phyloP scores from a whole-genome alignment of 2,797 vertebrate species.

The Acanthurus lineatus region DNA sequence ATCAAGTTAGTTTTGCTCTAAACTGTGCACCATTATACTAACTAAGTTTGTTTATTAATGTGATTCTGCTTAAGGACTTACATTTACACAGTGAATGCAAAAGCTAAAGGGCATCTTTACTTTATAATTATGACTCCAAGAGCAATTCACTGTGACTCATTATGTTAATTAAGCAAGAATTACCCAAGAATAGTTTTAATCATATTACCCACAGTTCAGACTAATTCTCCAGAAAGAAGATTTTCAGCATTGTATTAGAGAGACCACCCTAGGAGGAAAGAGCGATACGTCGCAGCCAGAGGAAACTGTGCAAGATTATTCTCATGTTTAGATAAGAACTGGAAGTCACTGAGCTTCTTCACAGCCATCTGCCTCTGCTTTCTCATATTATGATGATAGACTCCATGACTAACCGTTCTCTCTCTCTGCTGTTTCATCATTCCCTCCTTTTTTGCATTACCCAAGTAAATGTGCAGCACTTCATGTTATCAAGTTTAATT shows the following conservation, averaged over 20 bases:
- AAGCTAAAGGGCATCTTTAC: slow-evolving; percentile 40
- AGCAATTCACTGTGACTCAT: slow-evolving; percentile 33
- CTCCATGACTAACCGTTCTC: not conserved
- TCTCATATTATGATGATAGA: slow-evolving; percentile 2
- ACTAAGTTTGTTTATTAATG: not conserved
- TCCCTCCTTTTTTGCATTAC: slow-evolving; percentile 2
- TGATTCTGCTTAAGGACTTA: not conserved
- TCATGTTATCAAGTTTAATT: slow-evolving; percentile 36
- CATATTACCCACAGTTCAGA: slow-evolving; percentile 34
- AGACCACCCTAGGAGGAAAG: slow-evolving; percentile 47
- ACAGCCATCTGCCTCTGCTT: slow-evolving; percentile 56
- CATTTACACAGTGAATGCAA: slow-evolving; percentile 5
- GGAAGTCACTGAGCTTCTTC: slow-evolving; percentile 53
- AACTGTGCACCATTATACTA: not conserved
- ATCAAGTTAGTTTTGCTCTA: not conserved
- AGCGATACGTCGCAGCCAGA: slow-evolving; percentile 35
- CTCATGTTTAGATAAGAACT: slow-evolving; percentile 54
- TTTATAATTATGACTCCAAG: slow-evolving; percentile 27
- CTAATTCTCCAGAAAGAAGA: slow-evolving; percentile 34
- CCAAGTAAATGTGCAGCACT: slow-evolving; percentile 24
- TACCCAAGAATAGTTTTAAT: slow-evolving; percentile 41
- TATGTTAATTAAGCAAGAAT: slow-evolving; percentile 35
- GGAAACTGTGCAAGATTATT: slow-evolving; percentile 21
- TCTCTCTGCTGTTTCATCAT: slow-evolving; percentile 9
- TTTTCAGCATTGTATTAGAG: slow-evolving; percentile 30